phyloP scores from a whole-genome alignment of 2,113 vertebrate species.

The Rousettus leschenaultii region DNA sequence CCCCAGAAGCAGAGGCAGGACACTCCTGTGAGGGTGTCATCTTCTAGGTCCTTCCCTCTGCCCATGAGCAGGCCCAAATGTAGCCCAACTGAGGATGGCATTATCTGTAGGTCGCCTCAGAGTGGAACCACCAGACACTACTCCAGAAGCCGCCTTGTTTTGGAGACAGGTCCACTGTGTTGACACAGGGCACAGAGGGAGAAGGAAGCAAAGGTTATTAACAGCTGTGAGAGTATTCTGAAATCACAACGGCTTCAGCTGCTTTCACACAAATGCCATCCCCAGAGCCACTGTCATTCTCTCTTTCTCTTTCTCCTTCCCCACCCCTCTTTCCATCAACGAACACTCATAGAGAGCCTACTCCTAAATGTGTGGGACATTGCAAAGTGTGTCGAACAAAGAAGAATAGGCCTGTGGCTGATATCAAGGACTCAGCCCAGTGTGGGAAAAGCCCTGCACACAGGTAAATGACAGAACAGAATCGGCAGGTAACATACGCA shows the following conservation, averaged over 20 bases:
- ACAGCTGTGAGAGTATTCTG: neutral
- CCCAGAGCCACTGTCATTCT: neutral
- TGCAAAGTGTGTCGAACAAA: neutral
- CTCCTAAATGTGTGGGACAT: neutral
- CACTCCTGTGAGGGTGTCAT: neutral
- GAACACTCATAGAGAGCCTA: neutral
- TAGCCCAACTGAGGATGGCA: neutral
- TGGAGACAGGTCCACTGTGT: neutral
- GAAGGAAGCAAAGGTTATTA: neutral
- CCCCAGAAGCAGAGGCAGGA: neutral
- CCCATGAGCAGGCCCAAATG: neutral
- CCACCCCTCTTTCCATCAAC: neutral
- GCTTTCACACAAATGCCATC: neutral
- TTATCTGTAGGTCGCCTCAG: neutral
- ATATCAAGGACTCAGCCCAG: accelerated
- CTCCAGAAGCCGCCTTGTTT: neutral
- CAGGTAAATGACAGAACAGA: neutral
- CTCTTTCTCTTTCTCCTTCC: neutral
- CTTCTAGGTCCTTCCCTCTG: neutral
- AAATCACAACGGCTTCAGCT: neutral
- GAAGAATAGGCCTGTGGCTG: neutral
- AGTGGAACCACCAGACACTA: neutral
- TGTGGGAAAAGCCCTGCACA: neutral
- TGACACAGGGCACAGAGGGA: neutral
- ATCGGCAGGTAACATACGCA: neutral